These are phyloP conservation scores for Candoia aspera DNA, from an alignment of 2,113 vertebrate species.

Conservation along the genomic window DNA sequence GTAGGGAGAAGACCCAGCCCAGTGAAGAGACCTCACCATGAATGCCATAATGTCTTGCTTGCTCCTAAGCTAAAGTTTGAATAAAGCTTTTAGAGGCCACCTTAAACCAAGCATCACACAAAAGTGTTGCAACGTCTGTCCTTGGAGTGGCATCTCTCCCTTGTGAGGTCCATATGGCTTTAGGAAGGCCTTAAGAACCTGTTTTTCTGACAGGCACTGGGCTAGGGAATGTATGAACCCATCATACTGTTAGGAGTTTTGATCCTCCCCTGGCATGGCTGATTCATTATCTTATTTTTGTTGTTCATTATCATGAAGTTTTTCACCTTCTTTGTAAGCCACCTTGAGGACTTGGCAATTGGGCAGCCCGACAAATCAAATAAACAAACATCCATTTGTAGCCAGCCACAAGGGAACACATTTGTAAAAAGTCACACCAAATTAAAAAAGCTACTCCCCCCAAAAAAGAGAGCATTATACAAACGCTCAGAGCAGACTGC, in stretches of 20 bases:
- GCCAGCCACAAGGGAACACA: background rate
- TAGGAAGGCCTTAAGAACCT: background rate
- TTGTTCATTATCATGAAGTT: background rate
- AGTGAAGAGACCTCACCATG: no score
- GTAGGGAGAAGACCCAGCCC: no score
- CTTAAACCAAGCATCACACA: no score
- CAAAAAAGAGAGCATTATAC: background rate
- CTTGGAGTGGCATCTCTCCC: no score
- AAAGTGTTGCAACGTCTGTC: no score
- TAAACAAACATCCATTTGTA: background rate
- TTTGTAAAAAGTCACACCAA: background rate
- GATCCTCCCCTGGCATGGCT: background rate
- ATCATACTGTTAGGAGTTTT: background rate
- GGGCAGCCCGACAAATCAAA: background rate
- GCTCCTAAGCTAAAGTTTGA: no score
- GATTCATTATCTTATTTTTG: background rate
- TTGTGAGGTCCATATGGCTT: background rate
- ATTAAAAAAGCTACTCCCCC: background rate
- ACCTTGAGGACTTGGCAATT: background rate
- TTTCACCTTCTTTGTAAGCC: background rate
- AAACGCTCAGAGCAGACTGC: background rate
- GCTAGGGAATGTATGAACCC: background rate
- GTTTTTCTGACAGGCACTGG: background rate
- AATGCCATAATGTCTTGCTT: no score
- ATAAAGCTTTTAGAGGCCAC: no score